A percentile compares a stretch with the other conserved stretches of the same genome.
These are phyloP conservation scores for Athripsodes cinereus DNA, from an alignment of 2,888 invertebrate genomes.

Conservation along the genomic window DNA sequence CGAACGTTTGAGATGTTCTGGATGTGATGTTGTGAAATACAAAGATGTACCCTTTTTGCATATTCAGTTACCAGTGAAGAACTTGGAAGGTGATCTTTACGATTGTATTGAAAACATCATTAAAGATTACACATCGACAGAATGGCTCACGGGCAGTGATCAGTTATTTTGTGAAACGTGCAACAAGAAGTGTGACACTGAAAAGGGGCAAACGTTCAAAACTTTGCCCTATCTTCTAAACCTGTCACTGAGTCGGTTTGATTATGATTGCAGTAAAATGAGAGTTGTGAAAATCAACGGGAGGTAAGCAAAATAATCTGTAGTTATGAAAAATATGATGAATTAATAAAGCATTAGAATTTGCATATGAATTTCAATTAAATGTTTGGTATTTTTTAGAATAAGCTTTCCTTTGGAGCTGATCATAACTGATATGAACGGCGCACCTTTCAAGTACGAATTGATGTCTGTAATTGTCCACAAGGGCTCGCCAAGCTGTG, in stretches of 20 bases:
- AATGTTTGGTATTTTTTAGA: constrained; percentile 52
- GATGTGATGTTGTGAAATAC: constrained; percentile 53
- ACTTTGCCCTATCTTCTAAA: constrained; percentile 83
- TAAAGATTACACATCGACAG: constrained; percentile 76
- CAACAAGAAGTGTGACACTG: constrained; percentile 80
- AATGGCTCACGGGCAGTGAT: constrained; percentile 75
- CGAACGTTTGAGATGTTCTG: constrained; percentile 84
- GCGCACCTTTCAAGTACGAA: constrained; percentile 55
- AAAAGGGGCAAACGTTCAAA: constrained; percentile 82
- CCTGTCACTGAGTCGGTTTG: constrained; percentile 82
- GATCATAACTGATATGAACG: constrained; percentile 65
- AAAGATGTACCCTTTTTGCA: constrained; percentile 65
- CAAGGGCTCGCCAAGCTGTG: constrained; percentile 83
- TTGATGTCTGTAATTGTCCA: constrained; percentile 90
- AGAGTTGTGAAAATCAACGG: not conserved
- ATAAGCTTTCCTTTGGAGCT: constrained; percentile 76
- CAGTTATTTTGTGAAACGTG: constrained; percentile 85
- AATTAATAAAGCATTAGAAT: not conserved
- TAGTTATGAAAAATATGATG: not conserved
- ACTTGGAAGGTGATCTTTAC: constrained; percentile 70
- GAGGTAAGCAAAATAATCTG: not conserved
- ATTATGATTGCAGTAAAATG: constrained; percentile 56
- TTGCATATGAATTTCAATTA: constrained; percentile 12
- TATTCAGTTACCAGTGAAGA: constrained; percentile 78
- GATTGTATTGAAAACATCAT: constrained; percentile 80